Conservation (phyloP, 92 coral and sea anemone genomes). For the Epizoanthus ramosus region DNA sequence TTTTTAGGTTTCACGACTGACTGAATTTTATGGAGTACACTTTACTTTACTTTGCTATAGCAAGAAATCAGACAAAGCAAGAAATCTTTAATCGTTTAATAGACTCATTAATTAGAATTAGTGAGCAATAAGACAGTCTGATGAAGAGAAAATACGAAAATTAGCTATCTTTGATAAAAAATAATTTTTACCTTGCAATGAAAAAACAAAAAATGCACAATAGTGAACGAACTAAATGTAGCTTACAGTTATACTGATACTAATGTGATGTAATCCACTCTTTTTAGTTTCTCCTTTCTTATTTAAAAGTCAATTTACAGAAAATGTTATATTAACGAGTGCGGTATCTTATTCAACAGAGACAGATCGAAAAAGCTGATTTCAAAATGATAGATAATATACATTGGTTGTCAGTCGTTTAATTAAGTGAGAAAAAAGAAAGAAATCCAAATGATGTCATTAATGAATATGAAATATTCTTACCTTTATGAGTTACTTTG, state of each 20-base stretch:
- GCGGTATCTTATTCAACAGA: no score
- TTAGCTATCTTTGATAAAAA: neutral
- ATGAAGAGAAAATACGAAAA: neutral
- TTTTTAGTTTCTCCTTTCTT: neutral
- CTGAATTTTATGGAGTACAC: neutral
- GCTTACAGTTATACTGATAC: no score
- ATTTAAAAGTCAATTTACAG: no score
- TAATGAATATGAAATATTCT: neutral
- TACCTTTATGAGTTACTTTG: slow-evolving; percentile 75
- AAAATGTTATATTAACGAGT: no score
- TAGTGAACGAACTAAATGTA: neutral
- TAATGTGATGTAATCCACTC: neutral
- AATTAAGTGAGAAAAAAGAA: neutral
- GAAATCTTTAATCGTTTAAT: neutral
- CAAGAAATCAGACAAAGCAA: no score
- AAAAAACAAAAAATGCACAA: neutral
- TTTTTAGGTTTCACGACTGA: neutral
- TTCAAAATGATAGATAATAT: neutral
- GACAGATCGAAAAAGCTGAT: neutral
- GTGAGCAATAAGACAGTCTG: neutral
- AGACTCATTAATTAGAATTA: neutral
- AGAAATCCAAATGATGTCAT: neutral
- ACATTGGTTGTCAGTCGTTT: no score
- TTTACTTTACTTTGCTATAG: neutral
- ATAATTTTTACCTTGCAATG: neutral